Evolutionary conservation across 2,113 vertebrate genomes (phyloP), one percentile per base, ranked within the genome.

Genomic region (Calyptommatus sinebrachiatus): DNA sequence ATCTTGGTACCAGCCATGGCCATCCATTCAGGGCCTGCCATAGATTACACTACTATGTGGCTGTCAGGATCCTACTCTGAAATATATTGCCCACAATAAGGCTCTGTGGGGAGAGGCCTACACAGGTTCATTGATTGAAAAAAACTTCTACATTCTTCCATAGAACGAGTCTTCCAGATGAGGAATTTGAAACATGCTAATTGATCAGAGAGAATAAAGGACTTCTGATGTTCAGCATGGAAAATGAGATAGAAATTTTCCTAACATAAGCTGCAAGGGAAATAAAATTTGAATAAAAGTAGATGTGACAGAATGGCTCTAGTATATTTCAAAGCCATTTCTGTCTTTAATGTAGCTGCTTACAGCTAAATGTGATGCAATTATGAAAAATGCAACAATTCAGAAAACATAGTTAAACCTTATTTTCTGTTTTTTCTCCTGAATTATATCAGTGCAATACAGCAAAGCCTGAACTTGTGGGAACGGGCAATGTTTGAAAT

Each of bases 261-360:
- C 48, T 75, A 50, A 82, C 84, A 28, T 74, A 6, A 77, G 84
- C 50, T 76, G 82, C 76, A 41, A 83, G 77, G 18, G 69, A 82
- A 85, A 75, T 1, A 50, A 18, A 1, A 7, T 69, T 79, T 79
- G 24, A 75, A 81, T 60, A 75, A 1, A 76, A 70, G 26, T 12
- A 50, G 48, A 68, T 11, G 41, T 21, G 14, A 72, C 57, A 48
- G 68, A 11, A 68, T 73, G 78, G 41, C 50, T 79, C 35, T 22
- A 41, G 10, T 53, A 26, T 71, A 26, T 63, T 18, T 45, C 78
- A 46, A 68, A 8, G 4, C 11, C 24, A 10, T 41, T 71, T 20
- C 35, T 4, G 65, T 46, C 18, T 57, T 60, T 8, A 63, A 72
- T 57, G 73, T 35, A 79, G 71, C 24, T 31, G 5, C 0, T 3